These are phyloP conservation scores for Hyposoter didymator DNA, from an alignment of 2,888 invertebrate species.

Conservation along the genomic window DNA sequence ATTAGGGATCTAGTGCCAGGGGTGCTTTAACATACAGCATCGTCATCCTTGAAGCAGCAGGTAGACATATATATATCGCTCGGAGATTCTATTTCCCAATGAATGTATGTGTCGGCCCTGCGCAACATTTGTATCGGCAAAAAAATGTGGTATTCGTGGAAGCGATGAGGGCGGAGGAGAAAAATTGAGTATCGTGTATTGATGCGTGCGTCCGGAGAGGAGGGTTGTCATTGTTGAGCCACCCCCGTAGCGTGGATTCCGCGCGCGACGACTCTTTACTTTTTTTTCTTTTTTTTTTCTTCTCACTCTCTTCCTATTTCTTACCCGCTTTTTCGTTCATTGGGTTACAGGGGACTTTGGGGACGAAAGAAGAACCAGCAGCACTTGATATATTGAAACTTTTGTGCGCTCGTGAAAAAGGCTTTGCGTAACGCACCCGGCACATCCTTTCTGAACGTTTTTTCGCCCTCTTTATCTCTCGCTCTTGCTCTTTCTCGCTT, in stretches of 20 bases:
- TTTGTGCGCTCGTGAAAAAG: conserved; percentile 78
- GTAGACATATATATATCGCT: conserved; percentile 26
- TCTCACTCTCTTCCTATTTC: conserved; percentile 40
- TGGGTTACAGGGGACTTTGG: conserved; percentile 59
- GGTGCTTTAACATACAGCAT: conserved; percentile 26
- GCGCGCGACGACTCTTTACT: conserved; percentile 53
- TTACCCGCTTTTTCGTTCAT: conserved; percentile 28
- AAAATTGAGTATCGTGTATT: conserved; percentile 63
- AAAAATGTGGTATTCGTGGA: conserved; percentile 76
- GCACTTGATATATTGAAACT: conserved; percentile 82
- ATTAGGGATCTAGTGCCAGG: conserved; percentile 12
- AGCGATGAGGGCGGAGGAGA: conserved; percentile 71
- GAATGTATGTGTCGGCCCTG: conserved; percentile 22
- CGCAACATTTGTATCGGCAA: conserved; percentile 78
- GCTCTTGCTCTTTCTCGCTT: conserved; percentile 24
- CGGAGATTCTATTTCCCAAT: conserved; percentile 16
- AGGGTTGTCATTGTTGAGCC: conserved; percentile 77
- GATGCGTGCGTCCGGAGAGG: conserved; percentile 69
- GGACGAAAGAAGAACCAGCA: conserved; percentile 70
- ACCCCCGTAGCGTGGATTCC: conserved; percentile 73
- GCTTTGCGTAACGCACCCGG: conserved; percentile 80
- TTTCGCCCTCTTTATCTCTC: conserved; percentile 38
- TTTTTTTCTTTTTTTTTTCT: conserved; percentile 38
- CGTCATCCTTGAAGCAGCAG: conserved; percentile 59
- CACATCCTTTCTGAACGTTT: conserved; percentile 76